Evolutionary conservation across 2,797 vertebrate species (phyloP).

Genomic region (Miichthys miiuy): DNA sequence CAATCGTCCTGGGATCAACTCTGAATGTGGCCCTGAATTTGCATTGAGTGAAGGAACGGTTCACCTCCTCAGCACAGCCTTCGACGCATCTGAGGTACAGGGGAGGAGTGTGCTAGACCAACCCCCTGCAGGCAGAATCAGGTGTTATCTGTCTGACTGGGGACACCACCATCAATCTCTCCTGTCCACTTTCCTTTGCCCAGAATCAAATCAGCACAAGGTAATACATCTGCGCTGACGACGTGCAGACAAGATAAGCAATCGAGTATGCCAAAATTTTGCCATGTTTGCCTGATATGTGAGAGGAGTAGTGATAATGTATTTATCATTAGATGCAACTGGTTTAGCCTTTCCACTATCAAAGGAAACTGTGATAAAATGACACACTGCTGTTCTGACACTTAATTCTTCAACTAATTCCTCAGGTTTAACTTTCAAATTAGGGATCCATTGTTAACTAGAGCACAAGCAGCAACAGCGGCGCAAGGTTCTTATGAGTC

Average conservation of each 20-base stretch:
- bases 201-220: conserved; percentile 73
- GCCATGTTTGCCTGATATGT: conserved; percentile 54
- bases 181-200: conserved; percentile 77
- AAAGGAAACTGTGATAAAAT: conserved; percentile 17
- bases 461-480: background rate
- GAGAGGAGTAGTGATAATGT: conserved; percentile 28
- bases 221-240: conserved; percentile 72
- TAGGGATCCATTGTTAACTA: background rate
- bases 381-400: background rate
- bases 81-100: conserved; percentile 66
- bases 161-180: conserved; percentile 85
- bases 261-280: conserved; percentile 51
- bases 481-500: background rate
- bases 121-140: conserved; percentile 84
- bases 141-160: conserved; percentile 86
- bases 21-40: conserved; percentile 84
- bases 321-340: conserved; percentile 53
- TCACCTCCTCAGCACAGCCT: conserved; percentile 79
- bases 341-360: conserved; percentile 22
- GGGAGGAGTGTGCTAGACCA: conserved; percentile 68
- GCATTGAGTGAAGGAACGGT: conserved; percentile 80
- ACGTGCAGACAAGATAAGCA: conserved; percentile 68
- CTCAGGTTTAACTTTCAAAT: conserved; percentile 8
- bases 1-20: conserved; percentile 83
- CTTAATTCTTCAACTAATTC: conserved; percentile 6